Evolutionary conservation across 1,140 invertebrate genomes (phyloP).

Genomic region (Latrodectus geometricus): DNA sequence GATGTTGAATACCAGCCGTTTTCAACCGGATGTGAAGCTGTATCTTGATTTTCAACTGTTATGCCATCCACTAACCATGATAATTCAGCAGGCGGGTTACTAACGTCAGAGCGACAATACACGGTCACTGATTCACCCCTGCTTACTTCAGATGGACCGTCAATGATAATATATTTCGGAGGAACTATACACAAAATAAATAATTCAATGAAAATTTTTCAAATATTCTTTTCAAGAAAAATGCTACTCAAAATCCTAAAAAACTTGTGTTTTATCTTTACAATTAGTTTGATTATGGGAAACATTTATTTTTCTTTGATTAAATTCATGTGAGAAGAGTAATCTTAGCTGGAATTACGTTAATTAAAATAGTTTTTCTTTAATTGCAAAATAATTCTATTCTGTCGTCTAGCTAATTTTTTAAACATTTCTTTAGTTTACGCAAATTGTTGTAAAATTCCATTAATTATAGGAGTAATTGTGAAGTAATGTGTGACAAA

Average conservation of each 20-base stretch:
- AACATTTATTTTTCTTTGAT: too few species aligned
- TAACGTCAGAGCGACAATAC: slow-evolving; percentile 86
- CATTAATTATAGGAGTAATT: neutral
- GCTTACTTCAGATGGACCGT: slow-evolving; percentile 83
- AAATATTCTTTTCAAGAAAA: neutral
- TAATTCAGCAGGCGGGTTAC: slow-evolving; percentile 90
- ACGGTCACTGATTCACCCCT: slow-evolving; percentile 84
- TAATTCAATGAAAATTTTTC: neutral
- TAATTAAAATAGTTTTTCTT: too few species aligned
- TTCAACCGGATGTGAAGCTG: slow-evolving; percentile 67
- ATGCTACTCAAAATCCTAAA: neutral
- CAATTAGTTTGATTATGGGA: too few species aligned
- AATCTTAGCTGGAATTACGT: too few species aligned
- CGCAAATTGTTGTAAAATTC: too few species aligned
- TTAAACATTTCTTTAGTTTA: too few species aligned
- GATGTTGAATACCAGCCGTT: slow-evolving; percentile 91
- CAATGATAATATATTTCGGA: slow-evolving; percentile 86
- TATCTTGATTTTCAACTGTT: slow-evolving; percentile 61
- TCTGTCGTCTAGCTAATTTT: too few species aligned
- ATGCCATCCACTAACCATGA: slow-evolving; percentile 85
- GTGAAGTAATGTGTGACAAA: neutral
- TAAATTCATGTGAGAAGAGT: too few species aligned
- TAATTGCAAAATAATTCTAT: too few species aligned
- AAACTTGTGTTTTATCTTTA: too few species aligned
- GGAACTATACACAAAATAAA: slow-evolving; percentile 77